Evolutionary conservation across 2,797 vertebrate species (phyloP).

Genomic region (Erpetoichthys calabaricus): DNA sequence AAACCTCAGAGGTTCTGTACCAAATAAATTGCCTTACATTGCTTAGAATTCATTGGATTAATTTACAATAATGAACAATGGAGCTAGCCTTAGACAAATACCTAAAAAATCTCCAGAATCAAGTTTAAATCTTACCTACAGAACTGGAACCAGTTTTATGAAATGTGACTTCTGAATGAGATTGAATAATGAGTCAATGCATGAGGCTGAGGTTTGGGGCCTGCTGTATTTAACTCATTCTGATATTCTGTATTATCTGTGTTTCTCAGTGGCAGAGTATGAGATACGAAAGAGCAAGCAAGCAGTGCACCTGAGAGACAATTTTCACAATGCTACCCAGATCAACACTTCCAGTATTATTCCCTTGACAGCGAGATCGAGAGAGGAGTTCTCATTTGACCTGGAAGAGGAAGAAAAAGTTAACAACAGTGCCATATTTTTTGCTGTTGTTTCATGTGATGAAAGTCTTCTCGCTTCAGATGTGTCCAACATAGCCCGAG

Average conservation of each 20-base stretch:
- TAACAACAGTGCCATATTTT: slow-evolving; percentile 26
- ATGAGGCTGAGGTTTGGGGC: not conserved
- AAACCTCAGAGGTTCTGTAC: too few species aligned
- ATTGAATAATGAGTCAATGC: not conserved
- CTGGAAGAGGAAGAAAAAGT: slow-evolving; percentile 18
- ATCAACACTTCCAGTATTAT: slow-evolving; percentile 25
- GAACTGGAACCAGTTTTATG: too few species aligned
- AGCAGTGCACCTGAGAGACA: slow-evolving; percentile 26
- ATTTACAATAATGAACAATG: too few species aligned
- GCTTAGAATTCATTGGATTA: too few species aligned
- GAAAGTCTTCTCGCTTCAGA: slow-evolving; percentile 24
- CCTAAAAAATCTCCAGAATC: too few species aligned
- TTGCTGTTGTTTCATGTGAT: slow-evolving; percentile 29
- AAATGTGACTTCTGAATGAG: not conserved
- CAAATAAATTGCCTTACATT: too few species aligned
- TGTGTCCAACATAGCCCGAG: slow-evolving; percentile 32
- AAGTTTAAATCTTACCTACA: too few species aligned
- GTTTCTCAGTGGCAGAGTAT: slow-evolving; percentile 23
- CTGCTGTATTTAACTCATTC: not conserved
- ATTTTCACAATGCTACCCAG: slow-evolving; percentile 19
- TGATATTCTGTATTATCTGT: not conserved
- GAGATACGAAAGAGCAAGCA: slow-evolving; percentile 26
- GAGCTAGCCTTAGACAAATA: too few species aligned
- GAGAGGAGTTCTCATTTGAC: slow-evolving; percentile 27
- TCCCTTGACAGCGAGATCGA: slow-evolving; percentile 23